Conservation (phyloP, 2,797 vertebrate genomes). For the Heterohyrax brucei region DNA sequence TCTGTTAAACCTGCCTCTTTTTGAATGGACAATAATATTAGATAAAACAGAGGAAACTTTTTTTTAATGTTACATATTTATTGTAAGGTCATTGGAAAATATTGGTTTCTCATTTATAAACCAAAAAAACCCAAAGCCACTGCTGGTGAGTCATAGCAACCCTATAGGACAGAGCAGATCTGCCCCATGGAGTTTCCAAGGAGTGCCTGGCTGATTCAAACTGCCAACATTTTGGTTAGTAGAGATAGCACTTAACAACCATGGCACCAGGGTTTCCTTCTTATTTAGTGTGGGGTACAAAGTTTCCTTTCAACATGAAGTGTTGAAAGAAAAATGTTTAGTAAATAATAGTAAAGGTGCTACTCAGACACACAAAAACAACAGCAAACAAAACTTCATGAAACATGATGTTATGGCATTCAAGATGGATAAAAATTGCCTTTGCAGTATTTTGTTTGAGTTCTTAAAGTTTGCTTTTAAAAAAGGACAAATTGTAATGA, state of each 20-base stretch:
- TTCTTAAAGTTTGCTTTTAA: slow-evolving; percentile 44
- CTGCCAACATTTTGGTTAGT: too few relatives aligned
- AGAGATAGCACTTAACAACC: too few relatives aligned
- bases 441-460: slow-evolving; percentile 28
- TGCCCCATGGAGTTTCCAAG: too few relatives aligned
- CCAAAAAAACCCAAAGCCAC: too few relatives aligned
- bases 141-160: too few relatives aligned
- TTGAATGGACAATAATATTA: neutral
- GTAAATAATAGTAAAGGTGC: slow-evolving; percentile 15
- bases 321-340: slow-evolving; percentile 39
- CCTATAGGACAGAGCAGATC: too few relatives aligned
- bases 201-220: too few relatives aligned
- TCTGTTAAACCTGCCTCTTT: neutral
- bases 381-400: neutral
- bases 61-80: slow-evolving; percentile 21
- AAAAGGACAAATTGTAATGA: neutral
- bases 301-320: slow-evolving; percentile 56
- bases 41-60: neutral
- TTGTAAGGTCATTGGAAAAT: slow-evolving; percentile 44
- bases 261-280: too few relatives aligned
- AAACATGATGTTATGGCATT: neutral
- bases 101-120: neutral
- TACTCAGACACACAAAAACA: slow-evolving; percentile 2
- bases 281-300: neutral
- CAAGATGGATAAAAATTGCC: slow-evolving; percentile 22